Percentiles rank a stretch among this genome's conserved stretches.
phyloP scores from a whole-genome alignment of 2,888 invertebrate genomes.

The Chrysina gloriosa region DNA sequence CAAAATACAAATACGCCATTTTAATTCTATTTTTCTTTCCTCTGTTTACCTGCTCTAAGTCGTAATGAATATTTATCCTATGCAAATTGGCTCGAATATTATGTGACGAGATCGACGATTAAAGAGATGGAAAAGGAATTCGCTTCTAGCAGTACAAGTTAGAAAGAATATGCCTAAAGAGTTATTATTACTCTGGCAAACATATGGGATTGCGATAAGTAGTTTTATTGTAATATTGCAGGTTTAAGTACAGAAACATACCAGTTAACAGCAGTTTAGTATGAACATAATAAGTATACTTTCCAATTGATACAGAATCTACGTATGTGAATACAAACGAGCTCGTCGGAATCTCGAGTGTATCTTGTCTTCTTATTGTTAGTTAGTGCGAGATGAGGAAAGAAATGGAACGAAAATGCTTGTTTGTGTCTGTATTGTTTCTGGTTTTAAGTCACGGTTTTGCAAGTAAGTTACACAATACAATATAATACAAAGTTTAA shows the following conservation, averaged over 20 bases:
- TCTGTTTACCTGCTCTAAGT: too few species aligned
- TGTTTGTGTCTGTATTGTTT: not conserved
- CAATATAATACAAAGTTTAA: not conserved
- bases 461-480: constrained; percentile 7
- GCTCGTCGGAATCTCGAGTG: not conserved
- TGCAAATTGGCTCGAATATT: too few species aligned
- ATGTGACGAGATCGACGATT: too few species aligned
- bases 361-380: not conserved
- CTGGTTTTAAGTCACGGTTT: not conserved
- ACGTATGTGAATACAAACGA: too few species aligned
- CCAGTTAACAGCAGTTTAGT: not conserved
- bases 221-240: constrained; percentile 1
- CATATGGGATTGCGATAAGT: not conserved
- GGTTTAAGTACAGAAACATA: constrained; percentile 2
- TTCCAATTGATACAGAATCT: too few species aligned
- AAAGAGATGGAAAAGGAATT: too few species aligned
- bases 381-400: not conserved
- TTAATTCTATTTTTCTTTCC: too few species aligned
- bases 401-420: not conserved
- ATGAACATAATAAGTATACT: not conserved
- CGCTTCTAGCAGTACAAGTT: not conserved
- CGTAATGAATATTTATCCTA: too few species aligned
- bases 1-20: too few species aligned
- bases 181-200: constrained; percentile 2
- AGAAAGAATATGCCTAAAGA: too few species aligned